Conservation (phyloP, 2,888 invertebrate genomes). For the Aethes cnicana region DNA sequence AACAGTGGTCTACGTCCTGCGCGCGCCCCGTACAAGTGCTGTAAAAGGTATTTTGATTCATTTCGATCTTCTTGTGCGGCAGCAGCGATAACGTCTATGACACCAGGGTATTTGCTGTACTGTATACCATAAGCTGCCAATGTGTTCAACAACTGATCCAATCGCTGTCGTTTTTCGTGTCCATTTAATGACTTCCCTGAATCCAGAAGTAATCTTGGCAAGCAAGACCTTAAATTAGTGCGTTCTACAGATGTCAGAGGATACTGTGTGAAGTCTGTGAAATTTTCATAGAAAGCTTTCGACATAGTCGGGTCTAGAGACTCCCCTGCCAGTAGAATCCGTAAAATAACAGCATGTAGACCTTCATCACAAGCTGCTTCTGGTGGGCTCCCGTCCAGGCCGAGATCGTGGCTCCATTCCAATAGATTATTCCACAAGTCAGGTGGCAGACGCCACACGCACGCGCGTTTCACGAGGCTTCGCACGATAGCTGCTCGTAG, state of each 20-base stretch:
- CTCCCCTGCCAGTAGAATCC: slow-evolving; percentile 2
- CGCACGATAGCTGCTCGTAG: slow-evolving; percentile 25
- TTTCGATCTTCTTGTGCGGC: slow-evolving; percentile 2
- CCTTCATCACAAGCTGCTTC: slow-evolving; percentile 21
- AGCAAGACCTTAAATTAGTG: background rate
- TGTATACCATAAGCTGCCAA: slow-evolving; percentile 4
- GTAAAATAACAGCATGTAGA: slow-evolving; percentile 20
- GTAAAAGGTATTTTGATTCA: background rate
- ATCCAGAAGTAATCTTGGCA: slow-evolving; percentile 5
- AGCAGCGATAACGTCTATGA: slow-evolving; percentile 1
- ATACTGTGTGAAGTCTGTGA: slow-evolving; percentile 15
- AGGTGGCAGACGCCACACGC: slow-evolving; percentile 22
- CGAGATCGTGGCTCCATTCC: slow-evolving; percentile 15
- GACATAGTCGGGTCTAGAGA: background rate
- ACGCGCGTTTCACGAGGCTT: slow-evolving; percentile 23
- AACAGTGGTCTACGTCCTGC: slow-evolving; percentile 14
- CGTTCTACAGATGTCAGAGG: slow-evolving; percentile 7
- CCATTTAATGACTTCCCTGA: background rate
- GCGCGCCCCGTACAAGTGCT: slow-evolving; percentile 10
- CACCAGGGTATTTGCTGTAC: slow-evolving; percentile 1
- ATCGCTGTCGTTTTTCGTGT: background rate
- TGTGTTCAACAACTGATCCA: background rate
- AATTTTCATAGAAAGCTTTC: slow-evolving; percentile 6
- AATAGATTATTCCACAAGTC: slow-evolving; percentile 17
- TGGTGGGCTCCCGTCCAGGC: slow-evolving; percentile 17